These are phyloP conservation scores for Dolichallabes microphthalmus DNA, from an alignment of 2,113 vertebrate genomes.

Conservation along the genomic window DNA sequence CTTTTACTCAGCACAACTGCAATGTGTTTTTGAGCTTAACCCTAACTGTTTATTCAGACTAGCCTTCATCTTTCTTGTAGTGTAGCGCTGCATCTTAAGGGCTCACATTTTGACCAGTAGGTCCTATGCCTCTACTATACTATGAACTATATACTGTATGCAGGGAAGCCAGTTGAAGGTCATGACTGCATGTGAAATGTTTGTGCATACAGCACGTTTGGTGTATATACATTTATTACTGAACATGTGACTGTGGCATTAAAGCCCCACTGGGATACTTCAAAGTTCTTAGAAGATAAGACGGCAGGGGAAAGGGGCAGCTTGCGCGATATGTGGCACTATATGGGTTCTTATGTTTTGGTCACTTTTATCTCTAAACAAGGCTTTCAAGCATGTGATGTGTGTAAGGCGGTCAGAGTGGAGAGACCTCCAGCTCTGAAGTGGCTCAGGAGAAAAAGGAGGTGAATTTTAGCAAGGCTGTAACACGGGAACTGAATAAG, in stretches of 20 bases:
- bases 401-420: constrained; percentile 54
- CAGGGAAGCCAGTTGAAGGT: constrained; percentile 40
- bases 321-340: constrained; percentile 44
- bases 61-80: background rate
- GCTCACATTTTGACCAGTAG: constrained; percentile 32
- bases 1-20: background rate
- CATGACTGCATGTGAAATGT: constrained; percentile 31
- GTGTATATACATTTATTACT: constrained; percentile 42
- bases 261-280: constrained; percentile 38
- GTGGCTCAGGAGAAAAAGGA: constrained; percentile 57
- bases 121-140: background rate
- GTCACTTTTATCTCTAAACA: constrained; percentile 62
- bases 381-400: constrained; percentile 62
- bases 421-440: constrained; percentile 55
- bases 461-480: constrained; percentile 30
- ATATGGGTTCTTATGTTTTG: constrained; percentile 54
- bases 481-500: constrained; percentile 48
- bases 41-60: background rate
- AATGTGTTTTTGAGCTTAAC: background rate
- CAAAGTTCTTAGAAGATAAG: background rate
- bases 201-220: constrained; percentile 22
- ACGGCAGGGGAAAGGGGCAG: background rate
- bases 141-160: background rate
- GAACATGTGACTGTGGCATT: constrained; percentile 35
- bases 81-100: constrained; percentile 4